Conservation (phyloP, 2,888 invertebrate species). For the Emesis castigata region DNA sequence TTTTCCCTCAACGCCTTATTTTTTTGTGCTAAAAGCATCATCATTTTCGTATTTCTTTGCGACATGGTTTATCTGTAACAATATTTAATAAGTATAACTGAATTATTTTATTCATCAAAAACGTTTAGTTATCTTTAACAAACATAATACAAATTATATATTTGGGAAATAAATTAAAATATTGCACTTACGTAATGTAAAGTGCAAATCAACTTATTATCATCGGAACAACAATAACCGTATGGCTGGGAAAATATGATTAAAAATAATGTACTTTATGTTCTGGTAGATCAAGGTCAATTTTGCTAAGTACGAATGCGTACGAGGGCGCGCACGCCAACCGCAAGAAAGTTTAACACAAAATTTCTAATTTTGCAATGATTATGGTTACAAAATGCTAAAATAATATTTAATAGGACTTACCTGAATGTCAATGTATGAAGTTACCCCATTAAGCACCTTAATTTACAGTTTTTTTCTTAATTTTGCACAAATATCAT, state of each 20-base stretch:
- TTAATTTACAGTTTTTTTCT: constrained; percentile 23
- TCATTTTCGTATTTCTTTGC: constrained; percentile 36
- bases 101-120: constrained; percentile 17
- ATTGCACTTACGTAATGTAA: constrained; percentile 17
- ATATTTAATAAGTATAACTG: constrained; percentile 12
- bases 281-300: constrained; percentile 18
- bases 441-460: constrained; percentile 20
- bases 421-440: constrained; percentile 15
- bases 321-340: constrained; percentile 16
- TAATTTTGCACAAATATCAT: constrained; percentile 22
- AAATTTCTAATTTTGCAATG: constrained; percentile 20
- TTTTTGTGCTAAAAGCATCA: constrained; percentile 36
- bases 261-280: constrained; percentile 18
- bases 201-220: constrained; percentile 19
- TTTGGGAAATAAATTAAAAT: constrained; percentile 14
- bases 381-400: constrained; percentile 14
- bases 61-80: constrained; percentile 15
- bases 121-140: constrained; percentile 17
- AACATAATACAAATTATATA: constrained; percentile 17
- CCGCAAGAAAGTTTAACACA: constrained; percentile 22
- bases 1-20: constrained; percentile 33
- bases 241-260: constrained; percentile 12
- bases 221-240: constrained; percentile 18
- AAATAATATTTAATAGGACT: constrained; percentile 13
- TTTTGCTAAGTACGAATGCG: constrained; percentile 19